phyloP scores from a whole-genome alignment of 1,140 invertebrate genomes.

The Antheraea pernyi region DNA sequence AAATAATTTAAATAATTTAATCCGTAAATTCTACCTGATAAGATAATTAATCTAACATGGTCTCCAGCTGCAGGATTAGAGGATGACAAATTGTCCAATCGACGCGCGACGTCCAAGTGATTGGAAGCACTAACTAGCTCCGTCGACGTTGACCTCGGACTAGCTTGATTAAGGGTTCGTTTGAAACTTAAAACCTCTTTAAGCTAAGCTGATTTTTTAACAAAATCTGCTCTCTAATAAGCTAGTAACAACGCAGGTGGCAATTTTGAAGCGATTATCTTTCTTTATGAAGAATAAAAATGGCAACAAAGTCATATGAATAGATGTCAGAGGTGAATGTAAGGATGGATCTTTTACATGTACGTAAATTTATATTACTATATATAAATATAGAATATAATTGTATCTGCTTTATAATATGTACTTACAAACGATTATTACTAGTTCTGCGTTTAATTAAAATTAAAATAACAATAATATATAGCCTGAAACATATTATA shows the following conservation, averaged over 20 bases:
- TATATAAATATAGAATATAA: too few relatives aligned
- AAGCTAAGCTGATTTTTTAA: not conserved
- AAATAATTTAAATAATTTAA: not conserved
- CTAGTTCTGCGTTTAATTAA: too few relatives aligned
- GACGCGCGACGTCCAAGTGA: not conserved
- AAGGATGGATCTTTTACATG: too few relatives aligned
- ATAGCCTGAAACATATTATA: too few relatives aligned
- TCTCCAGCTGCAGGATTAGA: not conserved
- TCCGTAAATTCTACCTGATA: not conserved
- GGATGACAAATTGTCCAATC: slow-evolving; percentile 1
- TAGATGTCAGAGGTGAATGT: too few relatives aligned
- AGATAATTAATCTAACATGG: not conserved
- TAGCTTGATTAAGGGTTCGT: not conserved
- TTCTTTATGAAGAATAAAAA: not conserved
- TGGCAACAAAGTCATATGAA: not conserved
- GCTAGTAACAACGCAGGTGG: not conserved
- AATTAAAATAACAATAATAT: too few relatives aligned
- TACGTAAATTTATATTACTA: too few relatives aligned
- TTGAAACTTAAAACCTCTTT: slow-evolving; percentile 1
- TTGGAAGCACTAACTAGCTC: not conserved
- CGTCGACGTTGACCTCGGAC: not conserved
- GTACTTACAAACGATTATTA: too few relatives aligned
- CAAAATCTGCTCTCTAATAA: not conserved
- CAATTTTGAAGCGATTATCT: not conserved
- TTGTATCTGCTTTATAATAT: too few relatives aligned